Base-by-base conservation (phyloP, 1,140 invertebrate species). In the Drosophila insularis region DNA sequence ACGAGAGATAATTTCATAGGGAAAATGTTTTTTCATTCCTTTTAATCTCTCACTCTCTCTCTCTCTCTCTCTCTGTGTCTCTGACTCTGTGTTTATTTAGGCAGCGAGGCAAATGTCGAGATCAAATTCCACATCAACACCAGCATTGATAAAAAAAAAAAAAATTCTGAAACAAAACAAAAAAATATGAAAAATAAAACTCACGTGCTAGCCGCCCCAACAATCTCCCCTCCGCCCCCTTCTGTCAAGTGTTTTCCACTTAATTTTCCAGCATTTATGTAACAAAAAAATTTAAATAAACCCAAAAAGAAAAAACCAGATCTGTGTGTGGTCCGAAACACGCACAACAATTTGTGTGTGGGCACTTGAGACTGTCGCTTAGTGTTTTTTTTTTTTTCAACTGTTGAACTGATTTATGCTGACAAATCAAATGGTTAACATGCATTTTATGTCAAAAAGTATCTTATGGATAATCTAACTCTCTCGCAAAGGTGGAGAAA, bases 61-160 rank as follows among this genome's bases (percentile, higher is more conserved):
- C 7, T 10, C 11, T 11, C 35, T 35, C 40, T 43, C 40, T 27
- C 27, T 27, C 27, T 27, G 1, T 27, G 5, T 0, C 27, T 11
- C 79, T 74, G 19, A 43, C 64, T 55, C 60, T 55, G 55, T 87
- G 82, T 87, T 89, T 87, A 70, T 89, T 86, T 86, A 86, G 82
- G 82, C 68, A 35, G 27, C 1, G 55, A 31, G 32, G 31, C 4
- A 55, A 73, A 69, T 77, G 71, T 74, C 66, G 77, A 78, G 82
- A 87, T 87, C 82, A 89, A 82, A 89, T 87, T 87, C 82, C 84
- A 87, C 82, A 81, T 81, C 75, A 79, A 86, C 82, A 86, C 81
- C 66, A 64, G 53, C 61, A 72, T 39, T 69, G 81, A 69, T 75
- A 75, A 50, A 43, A 43, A 43, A 43, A 6, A 50, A 50, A 3